phyloP scores from a whole-genome alignment of 2,888 invertebrate species.

The Napeogenes inachia region DNA sequence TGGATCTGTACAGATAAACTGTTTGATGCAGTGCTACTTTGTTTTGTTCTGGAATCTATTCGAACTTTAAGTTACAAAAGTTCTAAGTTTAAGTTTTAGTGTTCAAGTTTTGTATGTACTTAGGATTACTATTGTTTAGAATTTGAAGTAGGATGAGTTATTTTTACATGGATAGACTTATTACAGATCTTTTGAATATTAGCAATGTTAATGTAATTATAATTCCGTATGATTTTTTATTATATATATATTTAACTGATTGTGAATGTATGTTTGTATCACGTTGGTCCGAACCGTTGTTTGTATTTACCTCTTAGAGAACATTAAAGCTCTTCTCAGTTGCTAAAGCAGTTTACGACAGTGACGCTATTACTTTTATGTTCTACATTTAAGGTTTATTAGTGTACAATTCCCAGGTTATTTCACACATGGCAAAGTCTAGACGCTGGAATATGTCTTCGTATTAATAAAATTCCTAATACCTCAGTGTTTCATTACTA shows the following conservation, averaged over 20 bases:
- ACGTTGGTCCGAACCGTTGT: too few species aligned
- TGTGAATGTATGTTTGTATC: too few species aligned
- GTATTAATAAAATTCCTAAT: constrained; percentile 46
- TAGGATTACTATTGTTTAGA: too few species aligned
- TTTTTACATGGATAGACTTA: too few species aligned
- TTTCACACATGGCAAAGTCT: constrained; percentile 70
- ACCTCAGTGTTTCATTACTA: constrained; percentile 29
- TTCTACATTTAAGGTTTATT: constrained; percentile 70
- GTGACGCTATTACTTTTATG: constrained; percentile 73
- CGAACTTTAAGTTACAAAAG: too few species aligned
- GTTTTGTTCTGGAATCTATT: background rate
- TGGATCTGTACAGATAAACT: constrained; percentile 20
- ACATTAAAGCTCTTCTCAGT: constrained; percentile 45
- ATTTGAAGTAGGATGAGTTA: too few species aligned
- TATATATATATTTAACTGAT: too few species aligned
- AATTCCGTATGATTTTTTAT: too few species aligned
- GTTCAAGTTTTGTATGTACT: too few species aligned
- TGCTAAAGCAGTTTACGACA: constrained; percentile 67
- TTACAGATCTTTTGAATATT: too few species aligned
- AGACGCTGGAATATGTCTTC: constrained; percentile 61
- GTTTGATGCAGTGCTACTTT: background rate
- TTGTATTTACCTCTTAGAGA: constrained; percentile 15
- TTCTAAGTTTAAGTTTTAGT: too few species aligned
- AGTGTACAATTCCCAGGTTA: constrained; percentile 68
- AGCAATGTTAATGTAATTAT: too few species aligned